Conservation (phyloP, 2,797 vertebrate species). For the Margarornis squamiger region DNA sequence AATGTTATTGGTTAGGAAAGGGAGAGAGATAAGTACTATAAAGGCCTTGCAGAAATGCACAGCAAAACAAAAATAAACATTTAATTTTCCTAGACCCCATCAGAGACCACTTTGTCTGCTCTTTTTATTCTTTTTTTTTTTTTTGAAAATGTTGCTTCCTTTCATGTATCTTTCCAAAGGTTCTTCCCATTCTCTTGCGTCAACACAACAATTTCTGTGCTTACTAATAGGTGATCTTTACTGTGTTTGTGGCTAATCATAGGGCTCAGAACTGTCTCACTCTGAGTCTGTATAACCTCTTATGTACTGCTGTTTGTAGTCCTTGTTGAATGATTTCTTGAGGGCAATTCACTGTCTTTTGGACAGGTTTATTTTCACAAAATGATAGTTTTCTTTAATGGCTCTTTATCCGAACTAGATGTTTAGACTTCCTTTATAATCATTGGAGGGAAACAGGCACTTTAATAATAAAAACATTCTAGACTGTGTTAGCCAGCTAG, state of each 20-base stretch:
- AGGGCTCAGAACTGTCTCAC: fast-evolving
- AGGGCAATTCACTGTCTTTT: not conserved
- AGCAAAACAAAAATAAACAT: not conserved
- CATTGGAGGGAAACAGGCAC: not conserved
- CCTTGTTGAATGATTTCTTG: not conserved
- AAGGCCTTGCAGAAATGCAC: not conserved
- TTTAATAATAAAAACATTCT: not conserved
- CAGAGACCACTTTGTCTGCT: not conserved
- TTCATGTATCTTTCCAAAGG: not conserved
- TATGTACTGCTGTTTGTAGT: not conserved
- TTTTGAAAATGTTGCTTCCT: not conserved
- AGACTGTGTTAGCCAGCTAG: not conserved
- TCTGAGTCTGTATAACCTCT: not conserved
- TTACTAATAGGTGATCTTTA: not conserved
- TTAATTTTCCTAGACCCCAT: not conserved
- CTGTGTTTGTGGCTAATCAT: not conserved
- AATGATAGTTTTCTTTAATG: not conserved
- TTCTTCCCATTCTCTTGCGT: not conserved
- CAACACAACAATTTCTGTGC: not conserved
- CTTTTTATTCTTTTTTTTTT: not conserved
- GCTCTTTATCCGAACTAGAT: not conserved
- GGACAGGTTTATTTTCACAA: not conserved
- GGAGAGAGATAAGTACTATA: not conserved
- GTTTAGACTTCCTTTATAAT: not conserved
- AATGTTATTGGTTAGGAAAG: not conserved